A percentile compares a stretch with the other conserved stretches of the same genome.
Evolutionary conservation across 2,113 vertebrate genomes (phyloP).

Genomic region (Talpa occidentalis): DNA sequence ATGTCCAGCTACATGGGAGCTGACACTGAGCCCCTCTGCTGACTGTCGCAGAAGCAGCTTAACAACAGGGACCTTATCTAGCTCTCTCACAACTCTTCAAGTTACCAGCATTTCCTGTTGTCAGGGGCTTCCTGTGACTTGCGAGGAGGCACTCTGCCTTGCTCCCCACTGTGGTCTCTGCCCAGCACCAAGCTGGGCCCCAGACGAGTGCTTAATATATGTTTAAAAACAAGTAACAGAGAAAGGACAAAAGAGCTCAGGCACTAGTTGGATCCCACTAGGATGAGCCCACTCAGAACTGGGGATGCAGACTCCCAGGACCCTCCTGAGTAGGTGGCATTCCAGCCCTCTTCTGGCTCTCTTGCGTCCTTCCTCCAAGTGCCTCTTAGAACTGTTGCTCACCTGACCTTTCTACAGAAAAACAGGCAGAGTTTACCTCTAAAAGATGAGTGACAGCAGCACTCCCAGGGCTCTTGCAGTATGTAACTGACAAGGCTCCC

Average conservation of each 20-base stretch:
- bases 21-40: background rate
- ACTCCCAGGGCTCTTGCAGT: too few relatives aligned
- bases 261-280: background rate
- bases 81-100: slow-evolving; percentile 23
- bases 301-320: background rate
- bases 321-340: background rate
- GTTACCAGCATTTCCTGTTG: slow-evolving; percentile 50
- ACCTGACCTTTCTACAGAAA: background rate
- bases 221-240: slow-evolving; percentile 16
- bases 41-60: background rate
- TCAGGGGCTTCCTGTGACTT: slow-evolving; percentile 50
- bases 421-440: background rate
- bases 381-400: background rate
- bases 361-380: background rate
- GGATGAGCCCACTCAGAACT: background rate
- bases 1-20: background rate
- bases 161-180: background rate
- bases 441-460: background rate
- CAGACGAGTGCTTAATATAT: background rate
- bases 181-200: background rate
- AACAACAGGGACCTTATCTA: background rate
- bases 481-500: background rate
- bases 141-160: background rate
- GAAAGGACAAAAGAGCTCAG: background rate
- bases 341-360: background rate